Conservation (phyloP, 53 echinoderm and acorn worm species). For the Crossaster papposus region DNA sequence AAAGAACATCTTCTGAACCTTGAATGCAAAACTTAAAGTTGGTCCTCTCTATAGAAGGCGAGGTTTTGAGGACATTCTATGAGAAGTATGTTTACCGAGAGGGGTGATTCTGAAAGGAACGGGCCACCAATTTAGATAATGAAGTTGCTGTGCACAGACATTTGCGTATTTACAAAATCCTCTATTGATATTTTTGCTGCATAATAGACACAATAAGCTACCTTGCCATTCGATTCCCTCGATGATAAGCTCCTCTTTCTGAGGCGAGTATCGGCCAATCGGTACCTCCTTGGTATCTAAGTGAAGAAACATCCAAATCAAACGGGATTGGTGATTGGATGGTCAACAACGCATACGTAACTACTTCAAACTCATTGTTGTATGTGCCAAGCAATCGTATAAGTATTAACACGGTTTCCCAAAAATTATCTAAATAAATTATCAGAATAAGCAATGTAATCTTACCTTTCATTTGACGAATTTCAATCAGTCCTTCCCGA, state of each 20-base stretch:
- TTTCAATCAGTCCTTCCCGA: conserved; percentile 79
- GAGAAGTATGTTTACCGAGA: no score
- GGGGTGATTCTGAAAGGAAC: no score
- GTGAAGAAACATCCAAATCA: not conserved
- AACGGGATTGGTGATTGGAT: not conserved
- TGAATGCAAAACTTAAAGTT: no score
- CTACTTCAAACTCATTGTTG: no score
- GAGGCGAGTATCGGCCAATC: conserved; percentile 65
- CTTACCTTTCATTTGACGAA: conserved; percentile 73
- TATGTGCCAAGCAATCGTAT: not conserved
- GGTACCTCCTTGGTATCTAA: conserved; percentile 50
- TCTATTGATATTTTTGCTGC: no score
- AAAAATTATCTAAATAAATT: not conserved
- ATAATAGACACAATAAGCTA: not conserved
- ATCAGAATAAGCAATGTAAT: no score
- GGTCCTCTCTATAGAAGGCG: no score
- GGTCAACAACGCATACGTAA: no score
- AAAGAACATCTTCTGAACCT: not conserved
- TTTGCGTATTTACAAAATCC: no score
- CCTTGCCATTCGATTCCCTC: conserved; percentile 68
- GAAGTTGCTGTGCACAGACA: no score
- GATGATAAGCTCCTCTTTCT: conserved; percentile 50
- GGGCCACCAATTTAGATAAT: no score
- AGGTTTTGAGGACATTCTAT: no score
- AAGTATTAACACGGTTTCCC: not conserved